phyloP scores from a whole-genome alignment of 1,140 invertebrate species.

The Telenomus remus region DNA sequence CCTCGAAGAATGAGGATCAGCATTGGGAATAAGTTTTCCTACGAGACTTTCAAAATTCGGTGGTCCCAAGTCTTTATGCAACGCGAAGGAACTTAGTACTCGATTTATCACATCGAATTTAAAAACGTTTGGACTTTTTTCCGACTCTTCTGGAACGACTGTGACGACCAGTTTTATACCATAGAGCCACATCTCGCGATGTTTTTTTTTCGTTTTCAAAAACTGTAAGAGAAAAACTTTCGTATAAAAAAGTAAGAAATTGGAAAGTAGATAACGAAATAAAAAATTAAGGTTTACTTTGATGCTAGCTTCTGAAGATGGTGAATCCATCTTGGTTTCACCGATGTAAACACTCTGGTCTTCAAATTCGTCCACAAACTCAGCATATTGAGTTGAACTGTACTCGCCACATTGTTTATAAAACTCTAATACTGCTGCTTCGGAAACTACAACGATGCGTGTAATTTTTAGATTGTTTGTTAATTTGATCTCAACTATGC shows the following conservation, averaged over 20 bases:
- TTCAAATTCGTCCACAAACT: conserved; percentile 72
- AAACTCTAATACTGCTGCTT: conserved; percentile 72
- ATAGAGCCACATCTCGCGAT: conserved; percentile 71
- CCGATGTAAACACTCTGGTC: conserved; percentile 67
- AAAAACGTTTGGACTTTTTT: conserved; percentile 49
- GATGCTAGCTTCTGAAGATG: conserved; percentile 69
- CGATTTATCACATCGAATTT: conserved; percentile 63
- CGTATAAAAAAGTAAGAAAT: too few species aligned
- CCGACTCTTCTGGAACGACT: conserved; percentile 42
- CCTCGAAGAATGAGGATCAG: conserved; percentile 9
- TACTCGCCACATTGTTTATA: conserved; percentile 74
- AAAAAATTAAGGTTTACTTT: conserved; percentile 62
- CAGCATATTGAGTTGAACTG: conserved; percentile 66
- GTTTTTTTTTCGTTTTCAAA: conserved; percentile 68
- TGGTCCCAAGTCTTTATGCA: conserved; percentile 33
- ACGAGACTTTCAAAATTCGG: conserved; percentile 46
- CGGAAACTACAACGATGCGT: conserved; percentile 68
- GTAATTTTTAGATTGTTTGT: conserved; percentile 66
- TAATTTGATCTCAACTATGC: conserved; percentile 67
- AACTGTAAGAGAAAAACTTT: conserved; percentile 68
- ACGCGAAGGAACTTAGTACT: conserved; percentile 46
- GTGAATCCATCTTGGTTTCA: conserved; percentile 62
- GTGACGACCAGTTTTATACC: conserved; percentile 69
- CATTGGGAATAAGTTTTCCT: conserved; percentile 33
- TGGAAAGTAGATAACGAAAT: too few species aligned